These are phyloP conservation scores for Iselma pallidipennis DNA, from an alignment of 2,888 invertebrate species.

Conservation along the genomic window DNA sequence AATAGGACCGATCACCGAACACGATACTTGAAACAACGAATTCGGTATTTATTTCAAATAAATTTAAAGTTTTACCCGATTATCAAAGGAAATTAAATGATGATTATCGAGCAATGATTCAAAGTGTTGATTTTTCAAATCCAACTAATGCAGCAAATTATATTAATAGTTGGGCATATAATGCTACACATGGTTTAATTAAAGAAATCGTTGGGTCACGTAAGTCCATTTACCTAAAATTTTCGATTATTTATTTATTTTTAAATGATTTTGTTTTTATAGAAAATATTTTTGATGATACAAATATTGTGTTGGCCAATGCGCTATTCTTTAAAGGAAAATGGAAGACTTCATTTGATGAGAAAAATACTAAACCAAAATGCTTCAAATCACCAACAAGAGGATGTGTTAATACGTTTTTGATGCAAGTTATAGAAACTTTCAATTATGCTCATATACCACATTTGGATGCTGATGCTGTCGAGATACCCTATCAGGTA, in stretches of 20 bases:
- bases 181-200: slow-evolving; percentile 63
- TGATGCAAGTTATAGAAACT: slow-evolving; percentile 69
- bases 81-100: slow-evolving; percentile 56
- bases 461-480: slow-evolving; percentile 67
- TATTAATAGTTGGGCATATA: slow-evolving; percentile 66
- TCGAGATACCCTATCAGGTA: slow-evolving; percentile 78
- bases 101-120: slow-evolving; percentile 60
- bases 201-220: slow-evolving; percentile 29
- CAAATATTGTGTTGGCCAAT: slow-evolving; percentile 72
- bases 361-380: slow-evolving; percentile 57
- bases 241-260: too few relatives aligned
- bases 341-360: slow-evolving; percentile 72
- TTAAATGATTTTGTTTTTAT: too few relatives aligned
- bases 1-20: not conserved
- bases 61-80: slow-evolving; percentile 52
- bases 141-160: slow-evolving; percentile 49
- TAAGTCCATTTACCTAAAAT: too few relatives aligned
- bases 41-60: slow-evolving; percentile 58
- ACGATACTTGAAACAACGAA: slow-evolving; percentile 56
- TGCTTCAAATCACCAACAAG: slow-evolving; percentile 67
- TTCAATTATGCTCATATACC: slow-evolving; percentile 66
- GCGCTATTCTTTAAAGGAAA: slow-evolving; percentile 79
- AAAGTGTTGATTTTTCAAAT: slow-evolving; percentile 59
- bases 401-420: slow-evolving; percentile 64
- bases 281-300: slow-evolving; percentile 59